These are phyloP conservation scores for Drosophila baimaii DNA, from an alignment of 1,140 invertebrate species.

Conservation along the genomic window DNA sequence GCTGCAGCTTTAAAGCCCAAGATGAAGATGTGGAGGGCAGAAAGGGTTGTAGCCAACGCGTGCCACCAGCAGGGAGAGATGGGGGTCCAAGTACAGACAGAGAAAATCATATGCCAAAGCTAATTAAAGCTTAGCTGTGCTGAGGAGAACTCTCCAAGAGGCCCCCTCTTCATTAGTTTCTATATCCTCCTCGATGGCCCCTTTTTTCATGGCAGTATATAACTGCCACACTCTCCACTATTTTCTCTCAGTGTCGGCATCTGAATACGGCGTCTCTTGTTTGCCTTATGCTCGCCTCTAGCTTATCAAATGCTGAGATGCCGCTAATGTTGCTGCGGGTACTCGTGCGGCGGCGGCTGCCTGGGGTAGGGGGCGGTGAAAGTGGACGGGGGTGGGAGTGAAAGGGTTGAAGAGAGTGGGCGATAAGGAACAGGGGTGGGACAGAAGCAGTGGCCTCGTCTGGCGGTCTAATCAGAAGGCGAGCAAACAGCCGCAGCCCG, in stretches of 20 bases:
- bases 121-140: too few relatives aligned
- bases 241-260: slow-evolving; percentile 3
- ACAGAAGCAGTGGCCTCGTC: slow-evolving; percentile 19
- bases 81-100: background rate
- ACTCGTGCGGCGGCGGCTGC: slow-evolving; percentile 38
- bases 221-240: background rate
- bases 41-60: slow-evolving; percentile 48
- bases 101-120: background rate
- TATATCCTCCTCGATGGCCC: too few relatives aligned
- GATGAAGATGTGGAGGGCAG: slow-evolving; percentile 19
- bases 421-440: background rate
- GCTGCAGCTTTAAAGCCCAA: slow-evolving; percentile 1
- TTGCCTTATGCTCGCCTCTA: slow-evolving; percentile 68
- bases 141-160: too few relatives aligned
- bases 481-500: slow-evolving; percentile 70
- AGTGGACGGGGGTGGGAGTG: slow-evolving; percentile 12
- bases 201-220: background rate
- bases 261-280: background rate
- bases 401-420: slow-evolving; percentile 5
- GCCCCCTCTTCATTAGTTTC: too few relatives aligned
- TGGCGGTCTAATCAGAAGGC: slow-evolving; percentile 77
- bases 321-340: slow-evolving; percentile 69
- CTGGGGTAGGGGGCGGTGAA: background rate
- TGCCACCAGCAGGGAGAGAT: slow-evolving; percentile 10
- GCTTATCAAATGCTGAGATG: slow-evolving; percentile 74